phyloP scores from a whole-genome alignment of 1,140 invertebrate genomes.

The Olivierus martensii region DNA sequence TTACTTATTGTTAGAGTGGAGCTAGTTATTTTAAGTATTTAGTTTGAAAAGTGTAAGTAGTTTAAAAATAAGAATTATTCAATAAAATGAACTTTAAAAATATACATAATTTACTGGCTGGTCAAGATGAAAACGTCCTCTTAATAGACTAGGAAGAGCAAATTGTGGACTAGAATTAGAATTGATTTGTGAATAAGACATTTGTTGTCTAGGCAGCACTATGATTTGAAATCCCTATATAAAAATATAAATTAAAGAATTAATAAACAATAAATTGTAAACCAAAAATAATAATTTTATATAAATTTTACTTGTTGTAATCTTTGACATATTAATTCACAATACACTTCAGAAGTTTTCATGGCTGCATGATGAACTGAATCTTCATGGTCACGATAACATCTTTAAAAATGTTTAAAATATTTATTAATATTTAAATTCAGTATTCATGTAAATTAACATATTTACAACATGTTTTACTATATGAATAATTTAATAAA shows the following conservation, averaged over 20 bases:
- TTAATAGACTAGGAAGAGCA: constrained; percentile 1
- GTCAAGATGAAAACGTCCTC: background rate
- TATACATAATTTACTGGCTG: background rate
- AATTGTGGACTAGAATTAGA: constrained; percentile 13
- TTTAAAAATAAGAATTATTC: too few species aligned
- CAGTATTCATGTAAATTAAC: too few species aligned
- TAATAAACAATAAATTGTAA: background rate
- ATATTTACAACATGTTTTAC: too few species aligned
- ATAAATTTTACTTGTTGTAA: constrained; percentile 53
- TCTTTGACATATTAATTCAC: constrained; percentile 79
- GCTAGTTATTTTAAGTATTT: too few species aligned
- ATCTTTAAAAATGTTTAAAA: constrained; percentile 16
- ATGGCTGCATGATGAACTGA: constrained; percentile 42
- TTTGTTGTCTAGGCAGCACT: constrained; percentile 29
- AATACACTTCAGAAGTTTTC: constrained; percentile 72
- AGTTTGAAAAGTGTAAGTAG: too few species aligned
- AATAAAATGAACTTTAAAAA: too few species aligned
- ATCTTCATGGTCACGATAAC: constrained; percentile 18
- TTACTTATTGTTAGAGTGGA: too few species aligned
- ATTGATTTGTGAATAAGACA: constrained; percentile 2
- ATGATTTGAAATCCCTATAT: constrained; percentile 68
- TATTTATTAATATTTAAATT: background rate
- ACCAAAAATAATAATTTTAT: background rate
- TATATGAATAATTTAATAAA: too few species aligned
- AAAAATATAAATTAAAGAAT: constrained; percentile 28